These are phyloP conservation scores for Callosobruchus maculatus DNA, from an alignment of 2,888 invertebrate species.

Conservation along the genomic window DNA sequence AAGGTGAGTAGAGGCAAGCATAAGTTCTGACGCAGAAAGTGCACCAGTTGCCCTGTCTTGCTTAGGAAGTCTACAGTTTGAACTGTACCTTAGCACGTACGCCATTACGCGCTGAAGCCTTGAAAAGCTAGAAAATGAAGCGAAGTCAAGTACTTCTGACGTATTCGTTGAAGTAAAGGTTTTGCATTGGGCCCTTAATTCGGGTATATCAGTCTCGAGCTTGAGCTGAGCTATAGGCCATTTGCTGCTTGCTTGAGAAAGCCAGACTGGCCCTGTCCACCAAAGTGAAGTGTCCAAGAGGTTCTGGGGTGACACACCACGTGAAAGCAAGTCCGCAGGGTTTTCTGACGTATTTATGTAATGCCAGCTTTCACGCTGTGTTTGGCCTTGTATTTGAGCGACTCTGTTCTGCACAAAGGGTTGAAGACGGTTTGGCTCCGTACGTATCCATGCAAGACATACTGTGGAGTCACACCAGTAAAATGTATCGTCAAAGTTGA, in stretches of 20 bases:
- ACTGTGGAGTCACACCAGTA: not conserved
- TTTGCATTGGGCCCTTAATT: not conserved
- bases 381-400: not conserved
- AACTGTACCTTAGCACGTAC: conserved; percentile 1
- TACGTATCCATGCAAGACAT: not conserved
- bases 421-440: not conserved
- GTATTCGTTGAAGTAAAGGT: no score
- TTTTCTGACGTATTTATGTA: not conserved
- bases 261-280: not conserved
- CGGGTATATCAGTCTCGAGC: not conserved
- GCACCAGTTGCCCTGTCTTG: no score
- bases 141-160: no score
- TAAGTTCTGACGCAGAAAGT: no score
- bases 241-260: not conserved
- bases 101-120: not conserved
- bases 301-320: not conserved
- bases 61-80: no score
- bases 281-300: not conserved
- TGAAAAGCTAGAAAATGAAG: no score
- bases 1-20: no score
- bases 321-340: not conserved
- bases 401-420: not conserved
- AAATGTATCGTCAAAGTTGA: not conserved
- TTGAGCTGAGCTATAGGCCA: not conserved
- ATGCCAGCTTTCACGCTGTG: not conserved